Conservation (phyloP, 2,113 vertebrate genomes). For the Eretmochelys imbricata region DNA sequence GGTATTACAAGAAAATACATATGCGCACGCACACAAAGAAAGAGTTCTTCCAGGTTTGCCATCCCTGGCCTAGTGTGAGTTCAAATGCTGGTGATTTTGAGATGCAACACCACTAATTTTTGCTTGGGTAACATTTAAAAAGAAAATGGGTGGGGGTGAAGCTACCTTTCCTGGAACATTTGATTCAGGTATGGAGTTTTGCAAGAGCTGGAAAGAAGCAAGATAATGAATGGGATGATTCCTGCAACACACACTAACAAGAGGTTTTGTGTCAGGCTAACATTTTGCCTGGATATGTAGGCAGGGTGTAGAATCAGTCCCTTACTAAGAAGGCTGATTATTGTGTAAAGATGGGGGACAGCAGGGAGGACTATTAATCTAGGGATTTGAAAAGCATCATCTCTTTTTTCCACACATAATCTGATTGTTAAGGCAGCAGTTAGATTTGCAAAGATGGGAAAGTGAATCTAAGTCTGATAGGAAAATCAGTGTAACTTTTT, state of each 20-base stretch:
- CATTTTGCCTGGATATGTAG: background rate
- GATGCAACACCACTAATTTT: background rate
- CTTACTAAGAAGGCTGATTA: background rate
- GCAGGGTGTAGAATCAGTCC: background rate
- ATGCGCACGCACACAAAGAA: background rate
- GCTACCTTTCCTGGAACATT: background rate
- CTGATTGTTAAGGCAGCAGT: constrained; percentile 61
- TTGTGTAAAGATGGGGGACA: background rate
- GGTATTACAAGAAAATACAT: background rate
- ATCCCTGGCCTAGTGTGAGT: background rate
- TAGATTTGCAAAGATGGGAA: constrained; percentile 65
- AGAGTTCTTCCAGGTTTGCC: fast-evolving
- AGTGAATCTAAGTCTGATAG: constrained; percentile 71
- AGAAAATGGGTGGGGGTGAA: background rate
- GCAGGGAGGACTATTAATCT: constrained; percentile 4
- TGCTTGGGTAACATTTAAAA: background rate
- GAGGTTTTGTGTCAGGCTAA: background rate
- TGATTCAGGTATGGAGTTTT: background rate
- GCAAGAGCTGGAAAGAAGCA: background rate
- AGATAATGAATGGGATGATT: background rate
- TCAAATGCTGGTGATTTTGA: background rate
- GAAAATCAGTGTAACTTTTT: constrained; percentile 72
- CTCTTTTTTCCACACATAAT: constrained; percentile 51
- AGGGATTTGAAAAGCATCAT: constrained; percentile 39
- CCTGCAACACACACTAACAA: background rate